Percentiles rank a stretch among this genome's conserved stretches.
These are phyloP conservation scores for Chrysolina americana DNA, from an alignment of 2,888 invertebrate species.

Conservation along the genomic window DNA sequence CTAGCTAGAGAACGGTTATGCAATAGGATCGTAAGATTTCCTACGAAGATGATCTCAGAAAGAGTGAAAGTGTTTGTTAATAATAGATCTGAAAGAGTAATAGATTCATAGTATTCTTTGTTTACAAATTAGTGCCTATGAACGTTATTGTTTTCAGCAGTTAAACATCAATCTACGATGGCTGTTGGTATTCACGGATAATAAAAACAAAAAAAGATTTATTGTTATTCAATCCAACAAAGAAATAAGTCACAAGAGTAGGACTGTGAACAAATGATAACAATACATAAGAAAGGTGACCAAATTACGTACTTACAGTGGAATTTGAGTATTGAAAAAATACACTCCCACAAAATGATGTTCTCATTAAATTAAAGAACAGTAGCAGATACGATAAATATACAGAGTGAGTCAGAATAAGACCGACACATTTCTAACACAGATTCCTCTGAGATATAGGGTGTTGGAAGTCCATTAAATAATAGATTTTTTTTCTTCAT, in stretches of 20 bases:
- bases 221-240: neutral
- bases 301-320: too few species aligned
- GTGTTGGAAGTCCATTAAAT: too few species aligned
- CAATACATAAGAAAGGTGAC: too few species aligned
- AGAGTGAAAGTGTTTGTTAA: constrained; percentile 50
- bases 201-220: neutral
- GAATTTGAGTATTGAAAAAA: too few species aligned
- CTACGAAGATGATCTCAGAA: constrained; percentile 42
- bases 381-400: too few species aligned
- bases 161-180: neutral
- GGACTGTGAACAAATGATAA: too few species aligned
- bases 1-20: constrained; percentile 6
- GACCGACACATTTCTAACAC: too few species aligned
- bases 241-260: neutral
- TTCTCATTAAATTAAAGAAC: too few species aligned
- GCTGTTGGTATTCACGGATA: neutral
- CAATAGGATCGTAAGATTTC: constrained; percentile 18
- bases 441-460: too few species aligned
- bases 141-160: constrained; percentile 7
- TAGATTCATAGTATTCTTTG: constrained; percentile 24
- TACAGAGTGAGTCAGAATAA: too few species aligned
- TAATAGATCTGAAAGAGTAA: constrained; percentile 26
- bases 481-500: too few species aligned
- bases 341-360: too few species aligned
- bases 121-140: constrained; percentile 24